phyloP scores from a whole-genome alignment of 2,888 invertebrate species.

The Disparrhopalites patrizii region DNA sequence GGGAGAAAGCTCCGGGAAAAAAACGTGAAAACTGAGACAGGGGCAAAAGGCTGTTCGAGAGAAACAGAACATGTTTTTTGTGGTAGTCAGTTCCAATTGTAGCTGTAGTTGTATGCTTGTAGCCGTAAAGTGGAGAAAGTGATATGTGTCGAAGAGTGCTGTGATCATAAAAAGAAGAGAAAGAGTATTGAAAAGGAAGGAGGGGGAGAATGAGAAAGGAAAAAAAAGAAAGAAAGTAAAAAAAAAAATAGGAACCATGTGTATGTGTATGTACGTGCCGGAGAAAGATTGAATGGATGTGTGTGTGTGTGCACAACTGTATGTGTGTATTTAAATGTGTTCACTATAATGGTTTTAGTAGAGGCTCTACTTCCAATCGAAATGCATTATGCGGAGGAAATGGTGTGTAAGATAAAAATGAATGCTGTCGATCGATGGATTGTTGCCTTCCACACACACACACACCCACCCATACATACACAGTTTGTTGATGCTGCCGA shows the following conservation, averaged over 20 bases:
- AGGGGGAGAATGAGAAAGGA: constrained; percentile 6
- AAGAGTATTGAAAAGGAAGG: not conserved
- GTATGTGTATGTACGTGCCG: not conserved
- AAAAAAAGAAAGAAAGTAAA: not conserved
- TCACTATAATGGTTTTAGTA: constrained; percentile 31
- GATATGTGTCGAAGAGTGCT: constrained; percentile 27
- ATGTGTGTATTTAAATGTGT: constrained; percentile 38
- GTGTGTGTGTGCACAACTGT: constrained; percentile 15
- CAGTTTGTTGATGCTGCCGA: constrained; percentile 15
- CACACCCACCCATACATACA: too few species aligned
- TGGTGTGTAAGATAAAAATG: constrained; percentile 43
- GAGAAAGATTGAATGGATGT: constrained; percentile 26
- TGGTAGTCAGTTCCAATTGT: constrained; percentile 23
- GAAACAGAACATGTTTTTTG: too few species aligned
- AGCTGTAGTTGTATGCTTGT: too few species aligned
- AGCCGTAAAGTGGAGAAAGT: constrained; percentile 25
- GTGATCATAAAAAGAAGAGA: constrained; percentile 15
- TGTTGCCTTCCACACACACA: not conserved
- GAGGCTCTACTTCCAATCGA: constrained; percentile 24
- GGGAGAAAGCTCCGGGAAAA: too few species aligned
- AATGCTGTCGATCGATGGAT: constrained; percentile 35
- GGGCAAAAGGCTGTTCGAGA: not conserved
- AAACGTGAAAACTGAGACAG: not conserved
- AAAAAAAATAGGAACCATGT: too few species aligned
- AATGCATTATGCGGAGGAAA: constrained; percentile 41